Evolutionary conservation across 2,888 invertebrate species (phyloP), one percentile per base, ranked within the genome.

Genomic region (Leptura quadrifasciata): DNA sequence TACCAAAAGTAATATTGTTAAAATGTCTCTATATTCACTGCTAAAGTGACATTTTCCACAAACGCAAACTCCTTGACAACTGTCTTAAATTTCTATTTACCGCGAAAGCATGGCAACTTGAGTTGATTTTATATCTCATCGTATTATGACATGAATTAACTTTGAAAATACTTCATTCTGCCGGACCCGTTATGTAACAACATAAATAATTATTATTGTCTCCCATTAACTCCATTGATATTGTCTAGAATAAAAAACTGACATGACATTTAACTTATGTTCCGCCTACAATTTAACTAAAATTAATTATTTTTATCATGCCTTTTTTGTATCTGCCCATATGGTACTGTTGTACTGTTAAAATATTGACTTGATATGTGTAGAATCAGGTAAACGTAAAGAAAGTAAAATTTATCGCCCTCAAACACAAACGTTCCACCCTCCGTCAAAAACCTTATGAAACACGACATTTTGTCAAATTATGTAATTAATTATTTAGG

Each of bases 401-500:
- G 63, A 63, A 64, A 55, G 39, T 57, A 24, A 15, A 73, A 74
- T 24, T 67, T 72, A 60, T 72, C 54, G 9, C 39, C 58, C 17
- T 64, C 58, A 60, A 67, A 75, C 72, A 65, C 65, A 75, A 64
- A 57, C 61, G 69, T 79, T 77, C 76, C 75, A 76, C 76, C 78
- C 81, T 77, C 76, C 75, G 77, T 75, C 79, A 78, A 81, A 83
- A 83, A 79, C 78, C 81, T 83, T 83, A 81, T 77, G 78, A 79
- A 80, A 82, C 85, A 85, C 85, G 84, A 82, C 81, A 84, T 84
- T 83, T 83, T 84, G 82, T 86, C 85, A 85, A 87, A 88, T 88
- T 87, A 86, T 82, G 82, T 81, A 82, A 86, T 88, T 86, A 87
- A 87, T 88, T 86, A 88, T 88, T 87, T 86, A 84, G 77, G 78